A percentile compares a stretch with the other conserved stretches of the same genome.
Evolutionary conservation across 2,113 vertebrate species (phyloP).

Genomic region (Saguinus midas): DNA sequence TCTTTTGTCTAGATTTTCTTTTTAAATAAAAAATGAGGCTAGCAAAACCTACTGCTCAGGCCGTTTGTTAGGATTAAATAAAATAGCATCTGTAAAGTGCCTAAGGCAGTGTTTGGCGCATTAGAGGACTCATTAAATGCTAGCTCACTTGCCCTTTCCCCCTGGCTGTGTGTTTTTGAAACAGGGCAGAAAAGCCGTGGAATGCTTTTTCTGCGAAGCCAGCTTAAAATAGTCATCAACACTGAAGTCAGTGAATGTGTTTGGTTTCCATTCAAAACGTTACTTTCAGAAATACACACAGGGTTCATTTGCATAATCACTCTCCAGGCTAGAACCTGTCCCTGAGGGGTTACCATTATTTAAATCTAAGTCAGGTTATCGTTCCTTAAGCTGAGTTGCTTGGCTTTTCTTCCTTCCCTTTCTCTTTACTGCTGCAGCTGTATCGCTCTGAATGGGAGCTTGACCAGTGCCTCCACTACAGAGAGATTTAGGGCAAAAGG

Average conservation of each 20-base stretch:
- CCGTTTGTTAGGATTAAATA: conserved; percentile 44
- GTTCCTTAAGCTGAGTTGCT: neutral
- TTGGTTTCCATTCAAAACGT: conserved; percentile 58
- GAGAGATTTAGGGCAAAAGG: neutral
- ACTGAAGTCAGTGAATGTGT: conserved; percentile 32
- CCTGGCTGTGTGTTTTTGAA: conserved; percentile 49
- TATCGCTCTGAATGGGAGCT: neutral
- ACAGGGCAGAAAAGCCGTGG: conserved; percentile 30
- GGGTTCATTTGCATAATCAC: conserved; percentile 64
- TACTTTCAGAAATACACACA: conserved; percentile 63
- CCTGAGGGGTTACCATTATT: conserved; percentile 70
- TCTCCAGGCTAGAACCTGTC: conserved; percentile 61
- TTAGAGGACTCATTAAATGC: conserved; percentile 46
- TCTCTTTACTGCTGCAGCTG: neutral
- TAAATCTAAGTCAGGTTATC: conserved; percentile 67
- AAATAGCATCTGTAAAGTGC: conserved; percentile 40
- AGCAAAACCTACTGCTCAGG: neutral
- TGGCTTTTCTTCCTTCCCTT: neutral
- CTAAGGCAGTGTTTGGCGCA: neutral
- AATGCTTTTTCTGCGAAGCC: neutral
- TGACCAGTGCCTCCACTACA: neutral
- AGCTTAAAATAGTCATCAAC: conserved; percentile 66
- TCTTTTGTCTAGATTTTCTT: neutral
- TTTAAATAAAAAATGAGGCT: neutral
- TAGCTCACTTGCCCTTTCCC: conserved; percentile 50